A percentile compares a stretch with the other conserved stretches of the same genome.
These are phyloP conservation scores for Prolemur simus DNA, from an alignment of 2,113 vertebrate species.

Conservation along the genomic window DNA sequence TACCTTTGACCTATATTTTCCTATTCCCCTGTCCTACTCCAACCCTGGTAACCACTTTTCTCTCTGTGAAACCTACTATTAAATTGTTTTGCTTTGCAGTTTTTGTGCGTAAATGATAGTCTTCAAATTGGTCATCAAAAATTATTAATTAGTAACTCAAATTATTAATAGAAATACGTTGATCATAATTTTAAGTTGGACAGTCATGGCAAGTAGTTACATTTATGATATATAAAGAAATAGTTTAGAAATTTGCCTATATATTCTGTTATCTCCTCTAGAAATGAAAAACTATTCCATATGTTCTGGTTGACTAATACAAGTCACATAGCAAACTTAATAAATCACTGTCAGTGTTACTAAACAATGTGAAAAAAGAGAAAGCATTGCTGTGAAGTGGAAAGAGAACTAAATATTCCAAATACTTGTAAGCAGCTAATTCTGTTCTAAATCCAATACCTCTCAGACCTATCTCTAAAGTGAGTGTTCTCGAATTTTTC, in stretches of 20 bases:
- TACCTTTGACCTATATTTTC: background rate
- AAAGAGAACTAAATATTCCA: slow-evolving; percentile 14
- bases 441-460: background rate
- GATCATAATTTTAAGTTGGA: background rate
- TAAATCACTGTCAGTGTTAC: background rate
- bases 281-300: background rate
- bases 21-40: background rate
- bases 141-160: background rate
- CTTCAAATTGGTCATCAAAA: background rate
- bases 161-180: background rate
- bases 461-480: background rate
- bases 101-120: background rate
- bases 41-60: background rate
- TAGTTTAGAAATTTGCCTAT: background rate
- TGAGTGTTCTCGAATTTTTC: background rate
- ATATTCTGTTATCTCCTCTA: background rate
- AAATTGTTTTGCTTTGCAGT: background rate
- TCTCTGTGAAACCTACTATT: background rate
- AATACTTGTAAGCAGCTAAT: background rate
- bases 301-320: background rate
- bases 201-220: background rate
- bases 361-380: background rate
- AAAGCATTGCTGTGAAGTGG: background rate
- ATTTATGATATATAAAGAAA: background rate
- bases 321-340: background rate